A percentile compares a stretch with the other conserved stretches of the same genome.
Conservation (phyloP, 2,113 vertebrate species). For the Coptodon bakossiorum region DNA sequence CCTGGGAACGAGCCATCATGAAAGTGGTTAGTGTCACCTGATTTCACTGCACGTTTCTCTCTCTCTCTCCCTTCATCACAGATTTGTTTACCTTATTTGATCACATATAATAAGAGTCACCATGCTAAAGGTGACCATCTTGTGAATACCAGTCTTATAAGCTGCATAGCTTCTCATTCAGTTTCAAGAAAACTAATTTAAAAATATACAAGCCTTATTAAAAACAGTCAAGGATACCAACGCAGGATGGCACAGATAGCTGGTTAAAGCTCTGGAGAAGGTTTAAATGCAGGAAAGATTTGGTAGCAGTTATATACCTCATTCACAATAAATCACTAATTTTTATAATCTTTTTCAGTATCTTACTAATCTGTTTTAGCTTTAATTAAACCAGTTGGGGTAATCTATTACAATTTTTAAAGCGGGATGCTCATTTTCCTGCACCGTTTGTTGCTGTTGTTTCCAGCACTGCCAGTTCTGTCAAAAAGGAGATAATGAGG, state of each 20-base stretch:
- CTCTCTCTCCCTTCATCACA: background rate
- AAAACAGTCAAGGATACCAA: background rate
- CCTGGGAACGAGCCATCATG: constrained; percentile 95
- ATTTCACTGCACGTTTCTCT: background rate
- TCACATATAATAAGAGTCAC: background rate
- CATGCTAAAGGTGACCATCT: background rate
- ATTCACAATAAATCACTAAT: background rate
- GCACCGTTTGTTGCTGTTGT: background rate
- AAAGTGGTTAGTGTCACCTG: constrained; percentile 84
- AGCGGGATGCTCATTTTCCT: background rate
- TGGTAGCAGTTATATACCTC: background rate
- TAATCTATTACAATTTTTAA: background rate
- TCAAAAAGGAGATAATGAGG: constrained; percentile 92
- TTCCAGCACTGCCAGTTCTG: constrained; percentile 93
- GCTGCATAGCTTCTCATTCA: background rate
- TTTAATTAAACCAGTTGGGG: background rate
- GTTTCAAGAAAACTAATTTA: background rate
- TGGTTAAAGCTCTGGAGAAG: background rate
- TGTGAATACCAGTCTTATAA: background rate
- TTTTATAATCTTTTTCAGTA: background rate
- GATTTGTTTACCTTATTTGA: background rate
- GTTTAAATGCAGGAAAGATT: background rate
- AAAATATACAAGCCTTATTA: background rate
- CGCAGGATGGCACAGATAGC: background rate
- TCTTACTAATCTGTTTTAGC: background rate